These are phyloP conservation scores for Drosophila stalkeri DNA, from an alignment of 2,888 invertebrate genomes.

Conservation along the genomic window DNA sequence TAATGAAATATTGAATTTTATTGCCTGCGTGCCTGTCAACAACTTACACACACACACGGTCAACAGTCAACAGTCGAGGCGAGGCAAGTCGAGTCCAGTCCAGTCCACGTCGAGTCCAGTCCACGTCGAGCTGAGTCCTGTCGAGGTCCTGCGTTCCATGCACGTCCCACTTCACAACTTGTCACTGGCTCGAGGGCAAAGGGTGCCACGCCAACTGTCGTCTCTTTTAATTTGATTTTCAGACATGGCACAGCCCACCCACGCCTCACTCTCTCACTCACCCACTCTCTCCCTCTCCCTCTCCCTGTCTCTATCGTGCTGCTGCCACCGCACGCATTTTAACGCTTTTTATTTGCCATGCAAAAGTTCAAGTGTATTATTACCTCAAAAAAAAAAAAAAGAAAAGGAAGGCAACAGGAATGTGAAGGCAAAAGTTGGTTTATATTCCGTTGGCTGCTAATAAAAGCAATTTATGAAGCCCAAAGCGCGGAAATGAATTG, in stretches of 20 bases:
- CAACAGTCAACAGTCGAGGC: not conserved
- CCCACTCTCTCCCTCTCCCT: not conserved
- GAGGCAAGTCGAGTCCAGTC: not conserved
- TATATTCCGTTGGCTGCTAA: conserved; percentile 67
- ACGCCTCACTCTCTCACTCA: not conserved
- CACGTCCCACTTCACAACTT: conserved; percentile 68
- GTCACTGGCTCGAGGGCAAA: conserved; percentile 75
- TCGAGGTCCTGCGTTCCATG: conserved; percentile 4
- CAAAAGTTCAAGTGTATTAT: conserved; percentile 80
- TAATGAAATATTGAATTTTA: conserved; percentile 84
- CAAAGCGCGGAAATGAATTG: conserved; percentile 80
- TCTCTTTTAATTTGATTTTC: conserved; percentile 78
- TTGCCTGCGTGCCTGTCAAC: conserved; percentile 84
- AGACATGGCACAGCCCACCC: conserved; percentile 40
- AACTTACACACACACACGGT: conserved; percentile 59
- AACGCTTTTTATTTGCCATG: conserved; percentile 79
- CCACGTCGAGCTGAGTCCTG: conserved; percentile 6
- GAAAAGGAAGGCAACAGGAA: not conserved
- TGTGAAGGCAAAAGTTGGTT: conserved; percentile 43
- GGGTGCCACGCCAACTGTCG: conserved; percentile 55
- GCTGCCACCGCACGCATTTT: conserved; percentile 55
- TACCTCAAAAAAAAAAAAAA: conserved; percentile 44
- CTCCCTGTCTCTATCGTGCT: not conserved
- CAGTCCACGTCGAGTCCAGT: conserved; percentile 10
- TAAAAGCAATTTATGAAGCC: conserved; percentile 81